Evolutionary conservation across 2,113 vertebrate species (phyloP).

Genomic region (Steatornis caripensis): DNA sequence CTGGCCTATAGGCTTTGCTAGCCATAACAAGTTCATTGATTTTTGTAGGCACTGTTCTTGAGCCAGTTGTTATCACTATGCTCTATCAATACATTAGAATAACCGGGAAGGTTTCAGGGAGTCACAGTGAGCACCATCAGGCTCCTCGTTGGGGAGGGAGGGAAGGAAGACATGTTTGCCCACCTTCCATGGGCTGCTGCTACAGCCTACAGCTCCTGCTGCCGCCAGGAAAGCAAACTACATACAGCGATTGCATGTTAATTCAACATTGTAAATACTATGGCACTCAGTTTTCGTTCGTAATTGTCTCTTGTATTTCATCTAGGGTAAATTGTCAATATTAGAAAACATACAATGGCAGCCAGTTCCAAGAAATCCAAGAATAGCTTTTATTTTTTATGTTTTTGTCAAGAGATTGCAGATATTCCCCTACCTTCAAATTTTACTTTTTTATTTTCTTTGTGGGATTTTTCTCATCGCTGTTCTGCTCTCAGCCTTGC

Average conservation of each 20-base stretch:
- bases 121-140: fast-evolving
- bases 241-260: not conserved
- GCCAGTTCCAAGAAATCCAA: not conserved
- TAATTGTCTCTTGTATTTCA: not conserved
- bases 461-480: not conserved
- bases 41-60: not conserved
- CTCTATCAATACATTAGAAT: not conserved
- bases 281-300: not conserved
- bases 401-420: not conserved
- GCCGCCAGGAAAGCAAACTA: not conserved
- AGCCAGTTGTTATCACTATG: not conserved
- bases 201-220: slow-evolving; percentile 30
- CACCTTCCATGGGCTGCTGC: not conserved
- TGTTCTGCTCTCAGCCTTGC: not conserved
- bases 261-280: not conserved
- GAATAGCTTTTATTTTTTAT: not conserved
- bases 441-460: not conserved
- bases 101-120: not conserved
- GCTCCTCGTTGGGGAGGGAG: not conserved
- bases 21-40: not conserved
- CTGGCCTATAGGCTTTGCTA: not conserved
- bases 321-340: not conserved
- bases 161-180: not conserved
- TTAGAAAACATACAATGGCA: not conserved
- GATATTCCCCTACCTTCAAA: not conserved